phyloP scores from a whole-genome alignment of 92 coral and sea anemone genomes.

The Siderastrea siderea region DNA sequence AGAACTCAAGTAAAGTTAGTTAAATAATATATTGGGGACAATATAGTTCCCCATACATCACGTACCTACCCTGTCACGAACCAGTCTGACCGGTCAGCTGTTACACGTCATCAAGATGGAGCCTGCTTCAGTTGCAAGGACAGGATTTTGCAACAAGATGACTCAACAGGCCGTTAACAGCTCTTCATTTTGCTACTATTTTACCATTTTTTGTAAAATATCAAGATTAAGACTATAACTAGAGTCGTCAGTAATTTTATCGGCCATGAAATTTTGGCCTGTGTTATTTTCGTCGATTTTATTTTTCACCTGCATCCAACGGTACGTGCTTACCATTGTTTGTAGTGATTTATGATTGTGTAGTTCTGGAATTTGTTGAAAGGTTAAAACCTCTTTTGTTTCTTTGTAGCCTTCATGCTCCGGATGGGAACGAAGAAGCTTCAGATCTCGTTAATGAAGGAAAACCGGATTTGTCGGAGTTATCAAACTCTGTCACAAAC shows the following conservation, averaged over 20 bases:
- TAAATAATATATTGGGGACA: no score
- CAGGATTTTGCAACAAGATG: conserved; percentile 49
- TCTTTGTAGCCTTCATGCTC: conserved; percentile 43
- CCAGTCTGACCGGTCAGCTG: conserved; percentile 82
- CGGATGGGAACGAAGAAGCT: conserved; percentile 28
- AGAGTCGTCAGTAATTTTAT: neutral
- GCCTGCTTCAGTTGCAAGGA: conserved; percentile 36
- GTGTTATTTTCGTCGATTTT: conserved; percentile 15
- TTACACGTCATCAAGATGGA: conserved; percentile 86
- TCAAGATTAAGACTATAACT: conserved; percentile 4
- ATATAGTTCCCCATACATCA: no score
- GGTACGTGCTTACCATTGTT: conserved; percentile 15
- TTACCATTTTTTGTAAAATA: conserved; percentile 38
- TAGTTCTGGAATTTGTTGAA: neutral
- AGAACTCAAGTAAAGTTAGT: no score
- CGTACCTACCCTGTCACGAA: conserved; percentile 3
- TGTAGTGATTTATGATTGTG: neutral
- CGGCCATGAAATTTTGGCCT: conserved; percentile 28
- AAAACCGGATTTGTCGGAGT: conserved; percentile 14
- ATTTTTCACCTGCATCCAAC: conserved; percentile 4
- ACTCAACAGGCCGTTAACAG: conserved; percentile 6
- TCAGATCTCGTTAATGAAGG: neutral
- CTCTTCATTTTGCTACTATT: conserved; percentile 27
- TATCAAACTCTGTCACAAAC: neutral
- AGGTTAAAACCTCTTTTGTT: neutral